Evolutionary conservation across 2,888 invertebrate genomes (phyloP).

Genomic region (Rhaphigaster nebulosa): DNA sequence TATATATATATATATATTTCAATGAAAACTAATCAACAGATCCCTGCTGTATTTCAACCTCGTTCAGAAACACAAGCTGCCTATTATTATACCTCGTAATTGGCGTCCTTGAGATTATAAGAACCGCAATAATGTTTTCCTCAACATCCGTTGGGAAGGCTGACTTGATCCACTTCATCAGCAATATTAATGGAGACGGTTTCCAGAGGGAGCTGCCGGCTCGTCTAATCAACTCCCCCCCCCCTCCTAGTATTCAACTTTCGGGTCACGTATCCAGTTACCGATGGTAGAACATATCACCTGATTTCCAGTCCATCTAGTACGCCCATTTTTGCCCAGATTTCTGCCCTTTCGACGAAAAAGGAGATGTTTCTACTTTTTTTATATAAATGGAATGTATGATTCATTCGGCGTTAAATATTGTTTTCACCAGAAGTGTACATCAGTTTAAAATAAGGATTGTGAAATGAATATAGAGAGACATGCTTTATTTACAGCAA

Average conservation of each 20-base stretch:
- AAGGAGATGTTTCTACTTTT: background rate
- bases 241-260: background rate
- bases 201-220: background rate
- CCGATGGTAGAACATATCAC: background rate
- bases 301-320: background rate
- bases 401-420: too few relatives aligned
- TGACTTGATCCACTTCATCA: background rate
- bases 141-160: background rate
- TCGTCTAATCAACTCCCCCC: background rate
- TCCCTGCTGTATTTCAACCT: too few relatives aligned
- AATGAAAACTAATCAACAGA: too few relatives aligned
- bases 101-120: background rate
- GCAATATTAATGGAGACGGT: background rate
- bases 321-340: background rate
- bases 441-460: too few relatives aligned
- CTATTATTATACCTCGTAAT: background rate
- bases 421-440: too few relatives aligned
- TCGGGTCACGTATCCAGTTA: conserved; percentile 11
- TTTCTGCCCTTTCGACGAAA: background rate
- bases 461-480: too few relatives aligned
- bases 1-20: too few relatives aligned
- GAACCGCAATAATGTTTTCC: background rate
- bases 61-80: background rate
- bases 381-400: too few relatives aligned
- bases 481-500: too few relatives aligned